Evolutionary conservation across 2,888 invertebrate genomes (phyloP).

Genomic region (Acronicta aceris): DNA sequence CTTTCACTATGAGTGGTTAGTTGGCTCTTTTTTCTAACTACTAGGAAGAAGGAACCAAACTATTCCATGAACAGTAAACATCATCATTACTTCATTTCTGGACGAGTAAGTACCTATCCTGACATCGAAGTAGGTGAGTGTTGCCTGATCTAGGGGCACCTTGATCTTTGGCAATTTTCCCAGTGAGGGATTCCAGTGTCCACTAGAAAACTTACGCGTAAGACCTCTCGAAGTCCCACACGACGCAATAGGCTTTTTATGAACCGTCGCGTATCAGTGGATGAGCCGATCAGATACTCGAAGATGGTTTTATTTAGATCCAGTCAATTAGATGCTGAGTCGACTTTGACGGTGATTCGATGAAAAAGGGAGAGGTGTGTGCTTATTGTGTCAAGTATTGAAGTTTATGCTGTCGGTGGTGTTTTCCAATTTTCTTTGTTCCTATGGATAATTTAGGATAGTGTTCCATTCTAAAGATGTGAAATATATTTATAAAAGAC

Average conservation of each 20-base stretch:
- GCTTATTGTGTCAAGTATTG: background rate
- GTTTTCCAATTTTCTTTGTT: too few relatives aligned
- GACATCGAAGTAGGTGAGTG: too few relatives aligned
- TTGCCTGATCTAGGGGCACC: slow-evolving; percentile 24
- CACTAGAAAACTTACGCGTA: slow-evolving; percentile 60
- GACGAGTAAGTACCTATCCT: too few relatives aligned
- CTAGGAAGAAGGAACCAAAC: too few relatives aligned
- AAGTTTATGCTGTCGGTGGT: background rate
- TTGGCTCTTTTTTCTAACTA: too few relatives aligned
- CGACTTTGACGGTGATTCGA: slow-evolving; percentile 33
- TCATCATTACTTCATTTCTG: too few relatives aligned
- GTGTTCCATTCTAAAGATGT: too few relatives aligned
- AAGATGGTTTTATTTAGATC: slow-evolving; percentile 31
- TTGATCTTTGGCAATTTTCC: slow-evolving; percentile 13
- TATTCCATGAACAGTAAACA: too few relatives aligned
- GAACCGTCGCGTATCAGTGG: slow-evolving; percentile 46
- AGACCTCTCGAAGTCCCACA: slow-evolving; percentile 54
- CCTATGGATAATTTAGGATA: too few relatives aligned
- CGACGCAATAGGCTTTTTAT: slow-evolving; percentile 59
- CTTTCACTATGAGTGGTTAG: too few relatives aligned
- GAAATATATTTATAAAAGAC: too few relatives aligned
- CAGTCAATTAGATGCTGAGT: slow-evolving; percentile 49
- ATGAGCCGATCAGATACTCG: slow-evolving; percentile 29
- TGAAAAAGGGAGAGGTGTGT: background rate
- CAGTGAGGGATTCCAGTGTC: slow-evolving; percentile 51